Conservation (phyloP, 2,888 invertebrate species). For the Cheilosia variabilis region DNA sequence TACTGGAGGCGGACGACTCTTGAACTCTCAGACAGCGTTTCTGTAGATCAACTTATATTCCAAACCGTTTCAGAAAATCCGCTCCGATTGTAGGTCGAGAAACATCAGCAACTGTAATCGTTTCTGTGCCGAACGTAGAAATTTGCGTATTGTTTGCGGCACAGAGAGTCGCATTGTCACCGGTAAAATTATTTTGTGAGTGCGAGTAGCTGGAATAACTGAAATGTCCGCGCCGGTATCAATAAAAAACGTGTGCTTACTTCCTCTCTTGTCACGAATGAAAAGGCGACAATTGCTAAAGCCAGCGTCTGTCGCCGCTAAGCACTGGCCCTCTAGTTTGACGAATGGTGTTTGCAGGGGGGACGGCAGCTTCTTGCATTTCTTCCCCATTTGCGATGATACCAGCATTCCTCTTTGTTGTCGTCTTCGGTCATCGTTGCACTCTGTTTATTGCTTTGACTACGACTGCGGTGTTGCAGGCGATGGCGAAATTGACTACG, state of each 20-base stretch:
- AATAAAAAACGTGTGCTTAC: background rate
- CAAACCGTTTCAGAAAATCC: no score
- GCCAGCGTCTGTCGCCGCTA: conserved; percentile 4
- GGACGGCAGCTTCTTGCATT: background rate
- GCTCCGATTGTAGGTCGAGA: no score
- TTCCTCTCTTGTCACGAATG: background rate
- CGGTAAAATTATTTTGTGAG: no score
- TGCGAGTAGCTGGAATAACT: no score
- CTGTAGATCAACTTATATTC: no score
- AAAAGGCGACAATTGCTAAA: background rate
- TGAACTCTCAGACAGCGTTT: no score
- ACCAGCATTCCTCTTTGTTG: background rate
- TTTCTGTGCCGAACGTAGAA: no score
- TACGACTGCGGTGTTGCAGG: background rate
- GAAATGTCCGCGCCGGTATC: no score
- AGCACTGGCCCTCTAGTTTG: background rate
- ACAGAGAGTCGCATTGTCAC: no score
- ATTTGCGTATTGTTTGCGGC: no score
- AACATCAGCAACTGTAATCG: no score
- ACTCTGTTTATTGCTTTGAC: background rate
- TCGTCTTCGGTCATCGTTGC: background rate
- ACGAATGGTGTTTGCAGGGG: background rate
- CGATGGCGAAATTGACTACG: background rate
- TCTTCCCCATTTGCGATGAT: background rate
- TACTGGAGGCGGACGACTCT: no score